These are phyloP conservation scores for Chrysocyon brachyurus DNA, from an alignment of 2,797 vertebrate species.

Conservation along the genomic window DNA sequence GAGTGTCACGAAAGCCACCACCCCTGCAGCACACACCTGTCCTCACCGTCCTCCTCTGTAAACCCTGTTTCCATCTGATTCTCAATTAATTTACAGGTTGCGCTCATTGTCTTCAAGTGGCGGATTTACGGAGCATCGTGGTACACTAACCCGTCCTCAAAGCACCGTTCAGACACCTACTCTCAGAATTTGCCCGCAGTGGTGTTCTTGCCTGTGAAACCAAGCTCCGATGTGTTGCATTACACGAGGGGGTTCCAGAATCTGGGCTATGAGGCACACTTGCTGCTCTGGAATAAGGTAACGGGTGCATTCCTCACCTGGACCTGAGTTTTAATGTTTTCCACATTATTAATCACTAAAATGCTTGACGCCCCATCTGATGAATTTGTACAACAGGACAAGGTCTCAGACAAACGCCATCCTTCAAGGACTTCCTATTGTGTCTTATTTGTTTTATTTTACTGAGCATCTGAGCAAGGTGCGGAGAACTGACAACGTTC, in stretches of 20 bases:
- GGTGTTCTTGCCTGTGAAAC: background rate
- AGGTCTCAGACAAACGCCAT: background rate
- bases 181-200: background rate
- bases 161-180: background rate
- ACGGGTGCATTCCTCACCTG: background rate
- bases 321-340: background rate
- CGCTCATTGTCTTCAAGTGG: constrained; percentile 39
- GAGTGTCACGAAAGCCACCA: constrained; percentile 26
- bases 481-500: too few species aligned
- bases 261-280: background rate
- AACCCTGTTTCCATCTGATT: constrained; percentile 44
- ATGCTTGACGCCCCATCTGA: background rate
- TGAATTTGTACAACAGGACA: background rate
- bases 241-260: background rate
- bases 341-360: background rate
- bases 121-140: constrained; percentile 2
- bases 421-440: background rate
- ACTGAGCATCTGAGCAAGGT: background rate
- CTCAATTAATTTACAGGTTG: constrained; percentile 69
- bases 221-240: background rate
- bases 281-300: background rate
- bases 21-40: constrained; percentile 19
- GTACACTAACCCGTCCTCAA: background rate
- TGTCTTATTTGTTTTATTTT: background rate
- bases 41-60: constrained; percentile 50